Evolutionary conservation across 2,888 invertebrate species (phyloP).

Genomic region (Plebejus anna): DNA sequence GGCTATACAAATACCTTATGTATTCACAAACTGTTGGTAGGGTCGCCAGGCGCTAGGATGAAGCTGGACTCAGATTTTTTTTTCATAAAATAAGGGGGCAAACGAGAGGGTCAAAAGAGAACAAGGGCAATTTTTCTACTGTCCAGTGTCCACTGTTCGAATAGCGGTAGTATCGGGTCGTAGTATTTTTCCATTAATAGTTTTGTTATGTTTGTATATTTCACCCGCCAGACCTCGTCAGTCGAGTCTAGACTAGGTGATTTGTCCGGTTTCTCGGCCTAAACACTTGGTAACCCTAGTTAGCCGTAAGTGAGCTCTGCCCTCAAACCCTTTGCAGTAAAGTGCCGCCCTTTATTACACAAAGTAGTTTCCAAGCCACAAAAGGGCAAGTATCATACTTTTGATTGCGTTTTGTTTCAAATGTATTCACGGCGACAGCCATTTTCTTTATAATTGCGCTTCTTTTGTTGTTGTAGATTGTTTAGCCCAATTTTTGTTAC

Average conservation of each 20-base stretch:
- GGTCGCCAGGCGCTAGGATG: neutral
- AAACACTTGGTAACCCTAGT: neutral
- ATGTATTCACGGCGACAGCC: neutral
- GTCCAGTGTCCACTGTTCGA: neutral
- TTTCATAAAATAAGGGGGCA: too few species aligned
- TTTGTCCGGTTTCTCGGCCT: neutral
- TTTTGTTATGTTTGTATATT: neutral
- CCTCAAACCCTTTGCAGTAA: conserved; percentile 21
- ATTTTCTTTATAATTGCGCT: neutral
- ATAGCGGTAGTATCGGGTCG: neutral
- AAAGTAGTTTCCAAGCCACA: conserved; percentile 18
- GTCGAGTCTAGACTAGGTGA: neutral
- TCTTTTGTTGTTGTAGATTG: too few species aligned
- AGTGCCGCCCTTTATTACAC: conserved; percentile 24
- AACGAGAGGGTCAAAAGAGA: too few species aligned
- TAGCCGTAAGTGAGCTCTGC: neutral
- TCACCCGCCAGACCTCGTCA: neutral
- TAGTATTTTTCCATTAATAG: neutral
- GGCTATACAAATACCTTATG: neutral
- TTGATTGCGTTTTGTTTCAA: conserved; percentile 19
- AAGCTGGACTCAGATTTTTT: neutral
- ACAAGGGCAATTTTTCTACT: neutral
- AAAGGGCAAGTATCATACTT: conserved; percentile 9
- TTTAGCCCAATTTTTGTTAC: too few species aligned
- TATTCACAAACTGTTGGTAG: neutral